These are phyloP conservation scores for Lates calcarifer DNA, from an alignment of 2,113 vertebrate genomes.

Conservation along the genomic window DNA sequence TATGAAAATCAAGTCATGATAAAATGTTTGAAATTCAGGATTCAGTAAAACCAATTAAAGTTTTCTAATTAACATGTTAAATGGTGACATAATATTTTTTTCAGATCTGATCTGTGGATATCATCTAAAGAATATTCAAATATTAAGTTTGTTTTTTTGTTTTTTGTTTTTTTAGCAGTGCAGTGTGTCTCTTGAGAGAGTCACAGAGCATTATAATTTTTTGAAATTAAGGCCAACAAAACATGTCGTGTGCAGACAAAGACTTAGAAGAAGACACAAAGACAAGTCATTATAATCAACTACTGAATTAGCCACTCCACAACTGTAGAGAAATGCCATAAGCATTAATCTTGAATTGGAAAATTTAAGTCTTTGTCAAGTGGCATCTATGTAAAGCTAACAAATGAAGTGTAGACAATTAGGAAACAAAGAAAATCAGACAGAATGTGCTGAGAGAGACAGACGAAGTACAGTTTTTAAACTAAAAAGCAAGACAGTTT, in stretches of 20 bases:
- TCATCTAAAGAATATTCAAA: not conserved
- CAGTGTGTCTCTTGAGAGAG: constrained; percentile 22
- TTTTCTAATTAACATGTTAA: not conserved
- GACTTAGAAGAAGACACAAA: constrained; percentile 38
- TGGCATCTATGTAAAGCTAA: constrained; percentile 24
- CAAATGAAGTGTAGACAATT: constrained; percentile 40
- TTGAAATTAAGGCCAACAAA: constrained; percentile 9
- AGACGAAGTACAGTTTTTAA: constrained; percentile 55
- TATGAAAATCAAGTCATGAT: constrained; percentile 27
- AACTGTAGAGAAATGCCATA: constrained; percentile 23
- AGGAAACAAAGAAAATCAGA: constrained; percentile 51
- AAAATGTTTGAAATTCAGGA: not conserved
- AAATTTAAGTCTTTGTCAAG: constrained; percentile 30
- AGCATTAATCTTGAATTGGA: constrained; percentile 26
- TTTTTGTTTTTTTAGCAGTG: not conserved
- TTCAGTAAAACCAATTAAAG: not conserved
- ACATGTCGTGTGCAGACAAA: constrained; percentile 27
- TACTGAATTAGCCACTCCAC: constrained; percentile 34
- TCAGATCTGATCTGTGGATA: not conserved
- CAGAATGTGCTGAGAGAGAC: constrained; percentile 48
- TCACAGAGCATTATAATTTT: constrained; percentile 12
- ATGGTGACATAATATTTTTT: not conserved
- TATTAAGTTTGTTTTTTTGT: not conserved
- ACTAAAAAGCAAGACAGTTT: constrained; percentile 30
- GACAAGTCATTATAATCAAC: constrained; percentile 30